A percentile compares a stretch with the other conserved stretches of the same genome.
Conservation (phyloP, 2,797 vertebrate species). For the Melanotaenia pygmaea region DNA sequence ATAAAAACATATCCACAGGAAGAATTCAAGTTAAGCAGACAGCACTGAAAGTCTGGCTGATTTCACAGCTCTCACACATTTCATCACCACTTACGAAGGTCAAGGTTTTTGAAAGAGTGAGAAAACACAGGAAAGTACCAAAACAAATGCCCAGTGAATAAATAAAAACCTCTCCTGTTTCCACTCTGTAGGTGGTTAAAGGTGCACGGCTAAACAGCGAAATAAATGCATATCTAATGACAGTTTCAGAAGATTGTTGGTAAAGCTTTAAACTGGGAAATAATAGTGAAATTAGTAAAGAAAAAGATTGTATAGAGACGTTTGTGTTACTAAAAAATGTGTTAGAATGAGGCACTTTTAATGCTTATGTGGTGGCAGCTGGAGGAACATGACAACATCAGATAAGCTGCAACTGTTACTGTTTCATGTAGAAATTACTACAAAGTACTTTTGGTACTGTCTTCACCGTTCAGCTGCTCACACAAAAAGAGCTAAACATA, state of each 20-base stretch:
- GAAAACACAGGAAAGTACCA: not conserved
- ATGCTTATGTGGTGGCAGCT: not conserved
- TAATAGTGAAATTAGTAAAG: not conserved
- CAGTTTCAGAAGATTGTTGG: not conserved
- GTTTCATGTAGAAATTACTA: not conserved
- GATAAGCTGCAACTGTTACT: not conserved
- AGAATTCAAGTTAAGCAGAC: constrained; percentile 5
- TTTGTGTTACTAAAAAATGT: not conserved
- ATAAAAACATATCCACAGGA: not conserved
- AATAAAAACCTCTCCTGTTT: not conserved
- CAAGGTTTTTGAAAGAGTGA: not conserved
- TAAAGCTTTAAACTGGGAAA: not conserved
- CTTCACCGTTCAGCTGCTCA: not conserved
- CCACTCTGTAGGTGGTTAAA: not conserved
- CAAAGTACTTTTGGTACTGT: not conserved
- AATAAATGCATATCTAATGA: not conserved
- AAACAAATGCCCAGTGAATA: not conserved
- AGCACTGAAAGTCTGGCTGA: not conserved
- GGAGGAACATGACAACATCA: not conserved
- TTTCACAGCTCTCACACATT: constrained; percentile 1
- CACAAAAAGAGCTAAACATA: not conserved
- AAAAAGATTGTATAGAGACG: not conserved
- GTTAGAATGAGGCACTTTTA: not conserved
- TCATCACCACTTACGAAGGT: constrained; percentile 16
- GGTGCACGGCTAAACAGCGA: not conserved